Conservation (phyloP, 2,113 vertebrate genomes). For the Podocnemis expansa region DNA sequence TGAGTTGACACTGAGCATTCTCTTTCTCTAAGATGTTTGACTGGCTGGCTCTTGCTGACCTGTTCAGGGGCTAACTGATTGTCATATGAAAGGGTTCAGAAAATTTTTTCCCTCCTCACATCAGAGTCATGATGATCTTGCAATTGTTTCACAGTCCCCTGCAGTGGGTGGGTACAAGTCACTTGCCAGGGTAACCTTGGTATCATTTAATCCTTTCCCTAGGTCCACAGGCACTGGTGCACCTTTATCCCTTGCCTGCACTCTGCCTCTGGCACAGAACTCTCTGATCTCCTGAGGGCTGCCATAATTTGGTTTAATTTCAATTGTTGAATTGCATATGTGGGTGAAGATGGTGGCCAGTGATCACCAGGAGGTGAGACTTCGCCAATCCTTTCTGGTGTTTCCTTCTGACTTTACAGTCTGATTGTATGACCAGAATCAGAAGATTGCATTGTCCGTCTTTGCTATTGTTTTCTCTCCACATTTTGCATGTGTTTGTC, state of each 20-base stretch:
- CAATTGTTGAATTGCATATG: background rate
- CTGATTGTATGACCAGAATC: background rate
- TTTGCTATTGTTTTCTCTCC: background rate
- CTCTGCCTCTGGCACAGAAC: background rate
- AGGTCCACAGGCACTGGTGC: background rate
- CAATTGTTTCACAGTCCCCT: background rate
- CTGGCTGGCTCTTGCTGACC: background rate
- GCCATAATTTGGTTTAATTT: background rate
- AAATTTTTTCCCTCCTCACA: background rate
- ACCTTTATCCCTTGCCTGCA: background rate
- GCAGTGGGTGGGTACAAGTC: background rate
- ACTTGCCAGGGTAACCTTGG: background rate
- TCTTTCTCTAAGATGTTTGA: background rate
- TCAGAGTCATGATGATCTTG: background rate
- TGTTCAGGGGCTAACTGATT: background rate
- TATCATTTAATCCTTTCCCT: background rate
- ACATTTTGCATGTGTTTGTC: background rate
- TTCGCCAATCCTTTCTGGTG: background rate
- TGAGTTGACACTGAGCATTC: background rate
- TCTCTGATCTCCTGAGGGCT: background rate
- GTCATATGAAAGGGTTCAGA: background rate
- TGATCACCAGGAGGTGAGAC: background rate
- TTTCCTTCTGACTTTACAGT: background rate
- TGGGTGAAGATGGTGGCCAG: background rate
- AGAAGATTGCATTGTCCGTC: background rate